Evolutionary conservation across 2,113 vertebrate species (phyloP).

Genomic region (Boleophthalmus pectinirostris): DNA sequence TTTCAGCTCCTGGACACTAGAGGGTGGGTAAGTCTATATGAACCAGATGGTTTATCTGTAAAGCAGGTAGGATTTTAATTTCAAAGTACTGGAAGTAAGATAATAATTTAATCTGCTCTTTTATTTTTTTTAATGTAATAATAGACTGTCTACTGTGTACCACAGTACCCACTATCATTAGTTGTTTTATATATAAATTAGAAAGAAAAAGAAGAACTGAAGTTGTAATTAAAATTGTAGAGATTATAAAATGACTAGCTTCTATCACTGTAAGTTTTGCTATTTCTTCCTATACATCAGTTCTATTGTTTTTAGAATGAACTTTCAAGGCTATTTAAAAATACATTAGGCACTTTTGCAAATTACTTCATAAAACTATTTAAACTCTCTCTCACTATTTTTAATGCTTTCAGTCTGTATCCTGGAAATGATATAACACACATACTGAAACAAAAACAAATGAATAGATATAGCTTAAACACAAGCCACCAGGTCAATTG

Average conservation of each 20-base stretch:
- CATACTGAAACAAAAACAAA: neutral
- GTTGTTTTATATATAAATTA: no score
- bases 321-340: neutral
- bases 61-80: constrained; percentile 40
- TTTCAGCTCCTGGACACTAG: constrained; percentile 61
- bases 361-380: neutral
- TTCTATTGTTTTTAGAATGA: neutral
- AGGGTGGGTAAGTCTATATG: constrained; percentile 68
- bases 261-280: no score
- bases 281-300: neutral
- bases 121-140: no score
- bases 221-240: no score
- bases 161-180: no score
- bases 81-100: neutral
- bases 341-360: neutral
- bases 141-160: no score
- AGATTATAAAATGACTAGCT: no score
- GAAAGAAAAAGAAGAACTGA: no score
- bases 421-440: neutral
- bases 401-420: neutral
- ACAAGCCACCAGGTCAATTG: neutral
- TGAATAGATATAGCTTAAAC: neutral
- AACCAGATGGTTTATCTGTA: constrained; percentile 16
- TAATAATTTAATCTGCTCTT: no score
- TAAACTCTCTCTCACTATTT: neutral